phyloP scores from a whole-genome alignment of 1,140 invertebrate genomes.

The Orussus abietinus region DNA sequence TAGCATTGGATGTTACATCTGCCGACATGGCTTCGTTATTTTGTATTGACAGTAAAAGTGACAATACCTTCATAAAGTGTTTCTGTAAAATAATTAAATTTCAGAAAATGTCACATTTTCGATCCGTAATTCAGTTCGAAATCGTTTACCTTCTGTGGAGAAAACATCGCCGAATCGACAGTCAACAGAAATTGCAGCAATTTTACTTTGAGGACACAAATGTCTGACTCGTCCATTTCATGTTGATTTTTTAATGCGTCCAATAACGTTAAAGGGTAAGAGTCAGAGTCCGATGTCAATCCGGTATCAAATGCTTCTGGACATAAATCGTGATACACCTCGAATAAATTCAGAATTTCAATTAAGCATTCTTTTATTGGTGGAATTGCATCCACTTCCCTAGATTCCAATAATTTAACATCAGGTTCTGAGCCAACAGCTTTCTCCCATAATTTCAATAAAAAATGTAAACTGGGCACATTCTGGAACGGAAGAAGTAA shows the following conservation, averaged over 20 bases:
- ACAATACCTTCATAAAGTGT: conserved; percentile 58
- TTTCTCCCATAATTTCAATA: conserved; percentile 53
- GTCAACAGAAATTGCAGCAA: conserved; percentile 61
- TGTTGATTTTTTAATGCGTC: conserved; percentile 35
- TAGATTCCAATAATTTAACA: no score
- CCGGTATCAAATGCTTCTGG: conserved; percentile 53
- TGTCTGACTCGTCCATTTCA: conserved; percentile 24
- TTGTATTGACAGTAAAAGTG: conserved; percentile 53
- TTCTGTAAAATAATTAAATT: conserved; percentile 25
- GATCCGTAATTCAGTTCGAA: conserved; percentile 7
- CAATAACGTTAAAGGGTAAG: conserved; percentile 28
- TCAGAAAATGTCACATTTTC: conserved; percentile 1
- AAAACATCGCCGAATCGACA: conserved; percentile 57
- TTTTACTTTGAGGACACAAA: conserved; percentile 61
- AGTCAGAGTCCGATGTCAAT: conserved; percentile 11
- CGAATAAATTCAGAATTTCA: conserved; percentile 55
- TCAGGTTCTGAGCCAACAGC: conserved; percentile 35
- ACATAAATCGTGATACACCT: conserved; percentile 54
- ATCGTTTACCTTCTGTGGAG: conserved; percentile 47
- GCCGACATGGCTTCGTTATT: conserved; percentile 38
- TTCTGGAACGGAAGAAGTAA: conserved; percentile 48
- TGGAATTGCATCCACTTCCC: no score
- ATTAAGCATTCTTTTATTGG: conserved; percentile 45
- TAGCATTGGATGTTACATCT: conserved; percentile 30
- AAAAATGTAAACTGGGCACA: conserved; percentile 51